A percentile compares a stretch with the other conserved stretches of the same genome.
phyloP scores from a whole-genome alignment of 2,888 invertebrate species.

The Hyposoter didymator region DNA sequence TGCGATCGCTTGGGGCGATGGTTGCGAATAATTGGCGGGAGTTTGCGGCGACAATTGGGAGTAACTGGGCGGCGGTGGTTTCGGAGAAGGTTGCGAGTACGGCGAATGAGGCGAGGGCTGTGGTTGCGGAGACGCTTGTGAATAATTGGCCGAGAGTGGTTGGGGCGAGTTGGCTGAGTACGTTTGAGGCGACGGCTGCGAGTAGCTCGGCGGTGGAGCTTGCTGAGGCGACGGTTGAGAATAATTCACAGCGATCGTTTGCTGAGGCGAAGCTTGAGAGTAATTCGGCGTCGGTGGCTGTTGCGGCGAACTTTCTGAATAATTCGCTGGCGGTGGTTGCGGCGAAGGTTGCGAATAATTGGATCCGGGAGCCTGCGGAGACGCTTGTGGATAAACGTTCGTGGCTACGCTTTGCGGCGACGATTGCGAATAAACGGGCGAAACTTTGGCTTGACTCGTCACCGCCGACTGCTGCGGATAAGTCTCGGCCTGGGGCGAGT shows the following conservation, averaged over 20 bases:
- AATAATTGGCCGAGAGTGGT: conserved; percentile 81
- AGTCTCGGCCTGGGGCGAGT: conserved; percentile 74
- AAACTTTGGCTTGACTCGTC: conserved; percentile 67
- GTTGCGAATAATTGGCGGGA: conserved; percentile 80
- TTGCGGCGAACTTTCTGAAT: conserved; percentile 81
- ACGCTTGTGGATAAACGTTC: conserved; percentile 74
- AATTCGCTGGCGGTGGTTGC: conserved; percentile 78
- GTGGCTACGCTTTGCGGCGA: conserved; percentile 72
- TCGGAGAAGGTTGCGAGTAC: conserved; percentile 77
- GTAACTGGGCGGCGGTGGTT: conserved; percentile 78
- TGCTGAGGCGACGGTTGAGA: conserved; percentile 75
- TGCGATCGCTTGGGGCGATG: conserved; percentile 72
- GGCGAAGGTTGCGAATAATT: conserved; percentile 83
- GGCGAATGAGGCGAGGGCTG: conserved; percentile 70
- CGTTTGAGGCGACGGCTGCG: conserved; percentile 73
- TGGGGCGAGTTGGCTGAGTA: conserved; percentile 70
- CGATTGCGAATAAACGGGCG: conserved; percentile 69
- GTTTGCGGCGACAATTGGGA: conserved; percentile 78
- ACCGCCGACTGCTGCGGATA: conserved; percentile 77
- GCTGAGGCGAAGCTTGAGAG: conserved; percentile 81
- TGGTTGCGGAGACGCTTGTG: conserved; percentile 79
- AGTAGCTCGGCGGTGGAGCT: conserved; percentile 73
- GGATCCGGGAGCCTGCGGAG: conserved; percentile 79
- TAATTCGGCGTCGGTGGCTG: conserved; percentile 84
- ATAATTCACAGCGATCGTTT: conserved; percentile 79